These are phyloP conservation scores for Paratrypauchen microcephalus DNA, from an alignment of 2,797 vertebrate genomes.

Conservation along the genomic window DNA sequence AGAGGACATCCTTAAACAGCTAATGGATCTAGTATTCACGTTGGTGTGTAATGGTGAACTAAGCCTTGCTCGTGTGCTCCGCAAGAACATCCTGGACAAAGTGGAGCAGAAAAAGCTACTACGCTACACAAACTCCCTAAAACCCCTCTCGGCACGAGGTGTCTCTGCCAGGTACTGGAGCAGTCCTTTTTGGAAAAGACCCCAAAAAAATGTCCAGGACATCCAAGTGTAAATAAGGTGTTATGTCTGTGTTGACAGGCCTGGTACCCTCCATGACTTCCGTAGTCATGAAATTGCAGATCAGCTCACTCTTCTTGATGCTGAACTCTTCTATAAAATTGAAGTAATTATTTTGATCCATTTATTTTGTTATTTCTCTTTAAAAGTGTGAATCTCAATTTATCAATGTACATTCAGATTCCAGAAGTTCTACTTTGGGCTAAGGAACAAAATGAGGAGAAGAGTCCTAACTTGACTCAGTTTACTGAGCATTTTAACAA, in stretches of 20 bases:
- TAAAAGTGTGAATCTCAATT: neutral
- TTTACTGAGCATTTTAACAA: conserved; percentile 99
- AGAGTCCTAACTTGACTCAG: conserved; percentile 97
- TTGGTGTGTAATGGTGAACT: conserved; percentile 94
- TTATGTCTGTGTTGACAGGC: conserved; percentile 73
- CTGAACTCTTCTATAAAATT: conserved; percentile 97
- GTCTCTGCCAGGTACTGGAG: conserved; percentile 90
- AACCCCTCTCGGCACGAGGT: conserved; percentile 90
- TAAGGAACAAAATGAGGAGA: conserved; percentile 99
- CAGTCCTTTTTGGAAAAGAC: neutral
- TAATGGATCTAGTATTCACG: conserved; percentile 96
- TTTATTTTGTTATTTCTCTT: neutral
- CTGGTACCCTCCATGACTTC: conserved; percentile 96
- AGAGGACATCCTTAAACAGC: conserved; percentile 92
- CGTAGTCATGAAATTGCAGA: conserved; percentile 97
- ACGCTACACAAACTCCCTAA: conserved; percentile 87
- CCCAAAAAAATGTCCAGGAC: neutral
- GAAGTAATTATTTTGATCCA: conserved; percentile 75
- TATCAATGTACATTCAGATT: conserved; percentile 77
- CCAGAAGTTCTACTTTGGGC: conserved; percentile 98
- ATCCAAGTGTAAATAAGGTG: neutral
- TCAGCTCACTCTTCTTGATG: conserved; percentile 95
- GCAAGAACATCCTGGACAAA: conserved; percentile 97
- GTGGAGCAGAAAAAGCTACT: conserved; percentile 94
- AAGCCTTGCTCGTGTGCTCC: conserved; percentile 92